Percentiles rank a stretch among this genome's conserved stretches.
phyloP scores from a whole-genome alignment of 2,113 vertebrate genomes.

The Pseudorasbora parva region DNA sequence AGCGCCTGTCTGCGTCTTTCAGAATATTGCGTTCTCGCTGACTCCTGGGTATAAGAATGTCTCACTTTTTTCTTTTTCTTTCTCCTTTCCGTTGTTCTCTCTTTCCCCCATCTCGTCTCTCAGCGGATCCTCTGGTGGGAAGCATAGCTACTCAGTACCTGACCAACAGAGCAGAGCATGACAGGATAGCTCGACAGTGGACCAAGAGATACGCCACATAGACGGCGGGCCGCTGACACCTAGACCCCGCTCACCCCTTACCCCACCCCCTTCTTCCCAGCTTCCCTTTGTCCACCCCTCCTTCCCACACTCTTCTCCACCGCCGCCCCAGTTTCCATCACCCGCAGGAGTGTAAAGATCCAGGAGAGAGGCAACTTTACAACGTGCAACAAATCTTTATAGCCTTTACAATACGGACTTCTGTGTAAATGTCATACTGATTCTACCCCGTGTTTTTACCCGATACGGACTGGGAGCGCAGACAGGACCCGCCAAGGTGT shows the following conservation, averaged over 20 bases:
- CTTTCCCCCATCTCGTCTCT: slow-evolving; percentile 41
- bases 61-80: slow-evolving; percentile 22
- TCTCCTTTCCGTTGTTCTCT: neutral
- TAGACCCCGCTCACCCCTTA: neutral
- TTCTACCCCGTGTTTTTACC: slow-evolving; percentile 91
- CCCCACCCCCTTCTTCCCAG: neutral
- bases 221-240: slow-evolving; percentile 68
- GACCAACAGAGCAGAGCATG: slow-evolving; percentile 96
- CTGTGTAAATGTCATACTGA: slow-evolving; percentile 93
- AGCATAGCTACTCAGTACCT: slow-evolving; percentile 96
- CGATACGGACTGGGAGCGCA: slow-evolving; percentile 85
- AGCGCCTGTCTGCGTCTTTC: neutral
- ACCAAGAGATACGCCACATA: slow-evolving; percentile 96
- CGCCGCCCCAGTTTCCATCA: slow-evolving; percentile 24
- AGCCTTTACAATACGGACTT: slow-evolving; percentile 96
- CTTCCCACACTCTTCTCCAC: neutral
- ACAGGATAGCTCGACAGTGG: slow-evolving; percentile 97
- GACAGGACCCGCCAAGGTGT: slow-evolving; percentile 73
- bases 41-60: slow-evolving; percentile 20
- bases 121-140: slow-evolving; percentile 92
- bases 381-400: slow-evolving; percentile 91
- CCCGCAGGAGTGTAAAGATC: slow-evolving; percentile 82
- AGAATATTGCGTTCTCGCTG: neutral
- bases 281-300: neutral
- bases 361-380: slow-evolving; percentile 83